These are phyloP conservation scores for Epsilonema sp. DNA, from an alignment of 2,888 invertebrate genomes.

Conservation along the genomic window DNA sequence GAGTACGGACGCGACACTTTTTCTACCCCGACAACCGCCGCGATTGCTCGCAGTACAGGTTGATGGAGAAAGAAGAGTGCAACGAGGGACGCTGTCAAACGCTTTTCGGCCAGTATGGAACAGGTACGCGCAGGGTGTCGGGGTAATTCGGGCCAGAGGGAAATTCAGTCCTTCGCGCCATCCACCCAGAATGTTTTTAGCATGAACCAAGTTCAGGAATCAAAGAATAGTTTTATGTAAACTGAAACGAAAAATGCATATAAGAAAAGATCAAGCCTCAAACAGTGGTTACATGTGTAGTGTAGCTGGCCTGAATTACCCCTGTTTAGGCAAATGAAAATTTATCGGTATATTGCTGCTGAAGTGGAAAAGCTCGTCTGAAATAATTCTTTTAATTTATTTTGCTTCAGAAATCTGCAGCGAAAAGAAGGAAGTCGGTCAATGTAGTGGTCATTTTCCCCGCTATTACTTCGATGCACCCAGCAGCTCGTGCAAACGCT, in stretches of 20 bases:
- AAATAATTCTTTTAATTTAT: too few species aligned
- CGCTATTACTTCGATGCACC: slow-evolving; percentile 64
- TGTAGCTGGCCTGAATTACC: too few species aligned
- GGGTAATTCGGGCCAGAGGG: background rate
- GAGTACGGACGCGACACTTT: slow-evolving; percentile 19
- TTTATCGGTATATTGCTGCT: too few species aligned
- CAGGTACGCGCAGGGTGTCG: slow-evolving; percentile 13
- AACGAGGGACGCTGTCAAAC: slow-evolving; percentile 20
- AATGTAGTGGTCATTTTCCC: slow-evolving; percentile 64
- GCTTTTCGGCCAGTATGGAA: slow-evolving; percentile 20
- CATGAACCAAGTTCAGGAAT: too few species aligned
- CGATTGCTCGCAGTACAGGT: slow-evolving; percentile 11
- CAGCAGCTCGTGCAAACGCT: slow-evolving; percentile 52
- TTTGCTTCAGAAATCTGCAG: slow-evolving; percentile 57
- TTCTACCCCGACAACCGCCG: slow-evolving; percentile 26
- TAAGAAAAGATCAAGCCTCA: too few species aligned
- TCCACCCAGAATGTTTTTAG: too few species aligned
- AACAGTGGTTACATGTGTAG: too few species aligned
- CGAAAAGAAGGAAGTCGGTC: slow-evolving; percentile 54
- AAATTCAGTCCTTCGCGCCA: too few species aligned
- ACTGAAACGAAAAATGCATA: too few species aligned
- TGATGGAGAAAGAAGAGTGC: slow-evolving; percentile 26
- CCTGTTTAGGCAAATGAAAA: too few species aligned
- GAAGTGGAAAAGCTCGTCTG: too few species aligned
- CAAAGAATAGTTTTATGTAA: too few species aligned